These are phyloP conservation scores for Enteromius afrohamiltoni DNA, from an alignment of 2,797 vertebrate species.

Conservation along the genomic window DNA sequence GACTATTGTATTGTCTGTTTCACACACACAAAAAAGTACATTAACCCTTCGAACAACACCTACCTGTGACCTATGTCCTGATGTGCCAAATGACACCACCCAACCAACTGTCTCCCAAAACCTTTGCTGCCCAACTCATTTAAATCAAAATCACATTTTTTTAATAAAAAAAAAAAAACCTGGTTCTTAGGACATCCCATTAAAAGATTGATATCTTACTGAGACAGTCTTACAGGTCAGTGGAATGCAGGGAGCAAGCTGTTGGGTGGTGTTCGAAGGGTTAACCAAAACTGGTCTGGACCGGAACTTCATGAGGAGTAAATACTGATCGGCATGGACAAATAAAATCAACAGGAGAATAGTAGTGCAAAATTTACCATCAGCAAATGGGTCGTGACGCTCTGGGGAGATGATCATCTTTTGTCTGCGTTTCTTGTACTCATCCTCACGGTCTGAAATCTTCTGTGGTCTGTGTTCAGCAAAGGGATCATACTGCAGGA, in stretches of 20 bases:
- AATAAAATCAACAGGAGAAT: slow-evolving; percentile 56
- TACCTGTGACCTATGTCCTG: slow-evolving; percentile 73
- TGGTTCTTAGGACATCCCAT: not conserved
- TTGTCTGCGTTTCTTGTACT: slow-evolving; percentile 94
- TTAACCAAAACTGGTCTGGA: slow-evolving; percentile 67
- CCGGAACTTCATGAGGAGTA: slow-evolving; percentile 59
- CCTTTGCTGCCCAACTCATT: slow-evolving; percentile 16
- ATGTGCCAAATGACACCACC: slow-evolving; percentile 65
- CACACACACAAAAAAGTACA: slow-evolving; percentile 54
- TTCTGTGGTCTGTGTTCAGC: slow-evolving; percentile 95
- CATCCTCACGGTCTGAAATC: slow-evolving; percentile 97
- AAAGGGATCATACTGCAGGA: slow-evolving; percentile 93
- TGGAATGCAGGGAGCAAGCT: slow-evolving; percentile 74
- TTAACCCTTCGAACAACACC: slow-evolving; percentile 82
- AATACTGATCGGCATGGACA: slow-evolving; percentile 62
- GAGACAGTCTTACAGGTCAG: slow-evolving; percentile 47
- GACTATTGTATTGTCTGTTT: slow-evolving; percentile 28
- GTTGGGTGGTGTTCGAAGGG: slow-evolving; percentile 80
- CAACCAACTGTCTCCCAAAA: slow-evolving; percentile 72
- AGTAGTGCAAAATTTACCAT: slow-evolving; percentile 87
- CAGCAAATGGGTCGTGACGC: slow-evolving; percentile 98
- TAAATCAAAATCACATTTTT: not conserved
- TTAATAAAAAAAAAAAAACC: not conserved
- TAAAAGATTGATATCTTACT: not conserved
- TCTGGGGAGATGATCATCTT: slow-evolving; percentile 99